Conservation (phyloP, 2,113 vertebrate genomes). For the Galeopterus variegatus region DNA sequence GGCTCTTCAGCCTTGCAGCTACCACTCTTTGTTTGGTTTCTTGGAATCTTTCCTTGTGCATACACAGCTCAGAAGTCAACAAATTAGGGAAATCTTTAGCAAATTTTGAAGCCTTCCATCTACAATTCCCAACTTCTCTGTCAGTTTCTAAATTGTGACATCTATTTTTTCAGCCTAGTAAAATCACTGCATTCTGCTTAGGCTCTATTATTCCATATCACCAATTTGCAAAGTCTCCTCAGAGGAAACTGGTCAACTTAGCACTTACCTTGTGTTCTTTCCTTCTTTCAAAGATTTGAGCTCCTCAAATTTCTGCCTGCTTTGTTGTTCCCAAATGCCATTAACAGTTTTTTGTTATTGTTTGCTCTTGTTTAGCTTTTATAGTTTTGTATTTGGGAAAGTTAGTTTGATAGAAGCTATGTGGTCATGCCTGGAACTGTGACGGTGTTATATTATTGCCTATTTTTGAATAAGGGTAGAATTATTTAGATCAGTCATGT, state of each 20-base stretch:
- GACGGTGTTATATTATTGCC: neutral
- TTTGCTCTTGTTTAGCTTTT: neutral
- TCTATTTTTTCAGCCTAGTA: neutral
- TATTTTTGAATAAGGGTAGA: neutral
- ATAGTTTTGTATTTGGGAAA: neutral
- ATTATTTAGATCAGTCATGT: neutral
- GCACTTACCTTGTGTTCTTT: neutral
- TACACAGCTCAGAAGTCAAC: neutral
- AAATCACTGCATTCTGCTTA: neutral
- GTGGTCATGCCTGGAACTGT: neutral
- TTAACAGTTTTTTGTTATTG: neutral
- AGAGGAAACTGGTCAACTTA: neutral
- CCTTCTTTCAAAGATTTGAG: neutral
- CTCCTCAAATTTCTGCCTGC: neutral
- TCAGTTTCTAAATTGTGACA: neutral
- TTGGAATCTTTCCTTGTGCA: neutral
- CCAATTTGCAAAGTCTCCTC: neutral
- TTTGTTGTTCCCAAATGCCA: neutral
- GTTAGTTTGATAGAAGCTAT: neutral
- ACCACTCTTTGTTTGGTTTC: neutral
- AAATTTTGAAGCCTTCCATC: neutral
- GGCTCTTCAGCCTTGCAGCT: neutral
- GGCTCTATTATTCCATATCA: neutral
- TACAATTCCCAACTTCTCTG: neutral
- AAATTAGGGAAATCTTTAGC: neutral